These are phyloP conservation scores for Pecten maximus DNA, from an alignment of 2,888 invertebrate genomes.

Conservation along the genomic window DNA sequence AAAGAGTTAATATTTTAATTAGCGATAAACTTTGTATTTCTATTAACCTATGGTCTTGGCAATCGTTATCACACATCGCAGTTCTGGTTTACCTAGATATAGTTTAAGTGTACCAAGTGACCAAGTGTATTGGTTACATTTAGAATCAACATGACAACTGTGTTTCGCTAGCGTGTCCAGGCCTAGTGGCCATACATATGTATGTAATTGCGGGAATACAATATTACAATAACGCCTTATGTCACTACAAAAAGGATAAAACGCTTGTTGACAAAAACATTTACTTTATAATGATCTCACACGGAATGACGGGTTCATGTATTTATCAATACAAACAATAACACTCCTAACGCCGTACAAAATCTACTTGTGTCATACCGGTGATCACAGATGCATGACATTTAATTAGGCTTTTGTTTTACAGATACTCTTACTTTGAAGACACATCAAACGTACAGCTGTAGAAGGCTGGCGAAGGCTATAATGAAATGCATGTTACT, in stretches of 20 bases:
- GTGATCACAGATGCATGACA: neutral
- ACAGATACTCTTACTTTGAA: neutral
- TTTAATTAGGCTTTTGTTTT: constrained; percentile 35
- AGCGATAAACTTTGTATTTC: no score
- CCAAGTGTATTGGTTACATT: no score
- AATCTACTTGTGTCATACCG: constrained; percentile 18
- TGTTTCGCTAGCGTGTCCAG: no score
- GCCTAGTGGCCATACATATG: no score
- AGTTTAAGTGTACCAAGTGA: no score
- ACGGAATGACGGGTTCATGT: neutral
- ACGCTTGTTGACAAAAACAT: neutral
- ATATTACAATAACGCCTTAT: no score
- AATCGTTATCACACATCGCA: no score
- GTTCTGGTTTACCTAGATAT: no score
- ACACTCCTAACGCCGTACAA: neutral
- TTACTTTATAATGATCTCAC: neutral
- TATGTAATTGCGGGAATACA: no score
- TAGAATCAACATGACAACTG: no score
- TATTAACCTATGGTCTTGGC: no score
- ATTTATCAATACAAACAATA: neutral
- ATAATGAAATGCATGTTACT: constrained; percentile 10
- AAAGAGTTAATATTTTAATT: no score
- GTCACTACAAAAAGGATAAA: neutral
- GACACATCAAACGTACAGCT: constrained; percentile 30
- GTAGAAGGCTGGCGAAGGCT: neutral